phyloP scores from a whole-genome alignment of 2,797 vertebrate species.

The Pipistrellus nathusii region DNA sequence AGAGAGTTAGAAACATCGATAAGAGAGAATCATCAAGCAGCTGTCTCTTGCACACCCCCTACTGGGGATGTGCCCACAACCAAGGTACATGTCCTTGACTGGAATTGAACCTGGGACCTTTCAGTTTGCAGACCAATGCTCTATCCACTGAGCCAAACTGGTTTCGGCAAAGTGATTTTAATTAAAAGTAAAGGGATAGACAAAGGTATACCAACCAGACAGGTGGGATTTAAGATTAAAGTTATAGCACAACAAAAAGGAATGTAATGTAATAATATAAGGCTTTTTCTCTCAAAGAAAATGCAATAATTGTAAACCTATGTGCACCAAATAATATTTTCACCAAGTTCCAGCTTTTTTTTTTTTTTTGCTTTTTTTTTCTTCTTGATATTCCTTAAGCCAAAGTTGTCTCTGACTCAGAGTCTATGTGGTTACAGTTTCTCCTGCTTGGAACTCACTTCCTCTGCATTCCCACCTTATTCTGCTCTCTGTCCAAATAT shows the following conservation, averaged over 20 bases:
- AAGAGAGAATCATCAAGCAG: no score
- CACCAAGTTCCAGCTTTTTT: neutral
- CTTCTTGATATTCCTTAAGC: neutral
- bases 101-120: no score
- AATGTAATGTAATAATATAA: neutral
- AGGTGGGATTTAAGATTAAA: neutral
- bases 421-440: neutral
- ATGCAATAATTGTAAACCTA: slow-evolving; percentile 11
- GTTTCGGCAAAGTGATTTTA: neutral
- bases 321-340: slow-evolving; percentile 23
- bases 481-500: neutral
- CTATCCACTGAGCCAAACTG: no score
- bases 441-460: neutral
- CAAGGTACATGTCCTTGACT: no score
- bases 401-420: neutral
- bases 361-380: neutral
- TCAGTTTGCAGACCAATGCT: no score
- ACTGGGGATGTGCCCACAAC: no score
- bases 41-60: no score
- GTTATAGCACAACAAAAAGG: neutral
- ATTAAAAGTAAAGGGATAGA: slow-evolving; percentile 46
- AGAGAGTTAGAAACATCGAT: no score
- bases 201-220: neutral
- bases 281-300: neutral
- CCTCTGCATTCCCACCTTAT: neutral